Evolutionary conservation across 1,140 invertebrate genomes (phyloP).

Genomic region (Teleogryllus occipitalis): DNA sequence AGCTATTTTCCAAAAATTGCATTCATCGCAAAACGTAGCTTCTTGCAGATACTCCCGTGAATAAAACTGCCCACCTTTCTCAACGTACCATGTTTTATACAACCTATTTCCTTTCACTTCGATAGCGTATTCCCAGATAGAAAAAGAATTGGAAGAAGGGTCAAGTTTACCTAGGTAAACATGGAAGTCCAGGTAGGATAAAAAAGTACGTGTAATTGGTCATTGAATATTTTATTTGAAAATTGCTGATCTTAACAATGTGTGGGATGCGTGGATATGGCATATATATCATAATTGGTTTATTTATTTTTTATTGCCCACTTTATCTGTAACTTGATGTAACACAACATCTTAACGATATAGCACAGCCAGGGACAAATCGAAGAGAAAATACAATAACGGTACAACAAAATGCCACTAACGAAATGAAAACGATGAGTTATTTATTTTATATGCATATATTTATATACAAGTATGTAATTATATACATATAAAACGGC

Average conservation of each 20-base stretch:
- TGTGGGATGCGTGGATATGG: conserved; percentile 23
- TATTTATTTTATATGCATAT: background rate
- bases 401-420: background rate
- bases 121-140: too few relatives aligned
- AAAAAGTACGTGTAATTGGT: conserved; percentile 20
- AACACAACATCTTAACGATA: conserved; percentile 16
- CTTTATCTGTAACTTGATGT: conserved; percentile 7
- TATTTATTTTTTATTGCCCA: conserved; percentile 22
- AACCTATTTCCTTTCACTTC: too few relatives aligned
- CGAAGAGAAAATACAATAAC: background rate
- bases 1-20: too few relatives aligned
- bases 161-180: too few relatives aligned
- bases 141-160: too few relatives aligned
- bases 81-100: too few relatives aligned
- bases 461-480: background rate
- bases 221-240: conserved; percentile 24
- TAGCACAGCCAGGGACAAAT: conserved; percentile 18
- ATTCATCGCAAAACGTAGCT: too few relatives aligned
- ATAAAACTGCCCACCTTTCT: too few relatives aligned
- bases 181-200: background rate
- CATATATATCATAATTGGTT: conserved; percentile 14
- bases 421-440: background rate
- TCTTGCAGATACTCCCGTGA: too few relatives aligned
- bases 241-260: conserved; percentile 24
- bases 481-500: background rate